A percentile compares a stretch with the other conserved stretches of the same genome.
These are phyloP conservation scores for Drosophila nebulosa DNA, from an alignment of 1,140 invertebrate genomes.

Conservation along the genomic window DNA sequence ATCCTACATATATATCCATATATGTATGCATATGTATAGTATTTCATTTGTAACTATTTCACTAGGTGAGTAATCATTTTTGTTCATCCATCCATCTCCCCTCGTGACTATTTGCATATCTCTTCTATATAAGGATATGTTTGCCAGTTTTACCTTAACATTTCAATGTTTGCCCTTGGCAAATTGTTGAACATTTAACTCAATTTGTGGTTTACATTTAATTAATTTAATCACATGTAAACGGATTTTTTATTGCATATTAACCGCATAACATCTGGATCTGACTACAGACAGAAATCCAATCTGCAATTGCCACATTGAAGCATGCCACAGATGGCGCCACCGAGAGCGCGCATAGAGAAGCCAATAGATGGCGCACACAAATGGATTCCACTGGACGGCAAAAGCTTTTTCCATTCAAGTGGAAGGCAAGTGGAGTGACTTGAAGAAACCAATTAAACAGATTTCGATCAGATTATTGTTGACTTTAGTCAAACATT, in stretches of 20 bases:
- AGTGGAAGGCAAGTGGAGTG: constrained; percentile 21
- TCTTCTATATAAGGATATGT: constrained; percentile 11
- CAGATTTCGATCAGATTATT: not conserved
- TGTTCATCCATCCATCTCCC: not conserved
- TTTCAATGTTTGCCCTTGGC: constrained; percentile 18
- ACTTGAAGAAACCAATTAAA: not conserved
- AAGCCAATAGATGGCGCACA: constrained; percentile 28
- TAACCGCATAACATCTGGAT: constrained; percentile 41
- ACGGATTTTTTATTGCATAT: constrained; percentile 38
- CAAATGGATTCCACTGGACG: constrained; percentile 50
- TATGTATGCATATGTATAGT: too few relatives aligned
- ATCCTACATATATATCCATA: too few relatives aligned
- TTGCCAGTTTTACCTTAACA: not conserved
- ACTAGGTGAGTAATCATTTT: too few relatives aligned
- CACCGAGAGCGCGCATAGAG: not conserved
- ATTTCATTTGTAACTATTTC: too few relatives aligned
- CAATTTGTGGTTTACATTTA: constrained; percentile 75
- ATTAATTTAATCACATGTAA: constrained; percentile 73
- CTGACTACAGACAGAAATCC: constrained; percentile 29
- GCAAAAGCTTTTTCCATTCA: constrained; percentile 28
- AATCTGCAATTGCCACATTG: not conserved
- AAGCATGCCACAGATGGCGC: constrained; percentile 55
- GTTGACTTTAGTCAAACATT: too few relatives aligned
- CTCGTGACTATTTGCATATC: constrained; percentile 10
- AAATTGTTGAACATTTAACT: constrained; percentile 73